Conservation (phyloP, 2,888 invertebrate species). For the Drosophila nigricruria region DNA sequence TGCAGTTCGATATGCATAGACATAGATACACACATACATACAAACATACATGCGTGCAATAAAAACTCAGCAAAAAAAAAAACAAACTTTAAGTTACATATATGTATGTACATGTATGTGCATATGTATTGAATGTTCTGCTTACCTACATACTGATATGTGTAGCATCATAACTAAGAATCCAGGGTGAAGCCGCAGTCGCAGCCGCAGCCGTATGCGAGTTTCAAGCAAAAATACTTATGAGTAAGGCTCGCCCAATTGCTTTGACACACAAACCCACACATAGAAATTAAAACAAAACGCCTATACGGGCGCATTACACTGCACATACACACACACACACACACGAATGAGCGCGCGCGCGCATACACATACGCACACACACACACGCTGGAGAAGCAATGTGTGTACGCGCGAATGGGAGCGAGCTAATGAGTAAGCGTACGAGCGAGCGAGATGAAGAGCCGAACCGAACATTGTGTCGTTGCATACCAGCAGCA, state of each 20-base stretch:
- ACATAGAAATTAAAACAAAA: slow-evolving; percentile 78
- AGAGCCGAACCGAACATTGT: slow-evolving; percentile 19
- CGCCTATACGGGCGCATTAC: slow-evolving; percentile 57
- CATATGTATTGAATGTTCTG: slow-evolving; percentile 2
- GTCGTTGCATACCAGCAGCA: slow-evolving; percentile 29
- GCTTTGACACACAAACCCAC: slow-evolving; percentile 79
- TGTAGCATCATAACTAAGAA: slow-evolving; percentile 18
- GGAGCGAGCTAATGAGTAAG: slow-evolving; percentile 19
- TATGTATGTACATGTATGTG: background rate
- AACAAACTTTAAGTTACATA: background rate
- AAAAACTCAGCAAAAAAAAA: background rate
- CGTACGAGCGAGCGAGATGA: slow-evolving; percentile 48
- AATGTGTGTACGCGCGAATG: slow-evolving; percentile 22
- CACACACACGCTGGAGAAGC: background rate
- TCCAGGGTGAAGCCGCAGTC: slow-evolving; percentile 20
- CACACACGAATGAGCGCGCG: background rate
- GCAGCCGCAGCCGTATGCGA: slow-evolving; percentile 23
- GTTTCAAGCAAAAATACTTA: slow-evolving; percentile 13
- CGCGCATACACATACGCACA: background rate
- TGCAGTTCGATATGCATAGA: slow-evolving; percentile 1
- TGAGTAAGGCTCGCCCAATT: slow-evolving; percentile 68
- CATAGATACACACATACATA: background rate
- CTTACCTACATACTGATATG: slow-evolving; percentile 27
- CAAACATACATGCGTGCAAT: background rate
- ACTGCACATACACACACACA: slow-evolving; percentile 15